Conservation (phyloP, 2,888 invertebrate species). For the Psylliodes chrysocephalus region DNA sequence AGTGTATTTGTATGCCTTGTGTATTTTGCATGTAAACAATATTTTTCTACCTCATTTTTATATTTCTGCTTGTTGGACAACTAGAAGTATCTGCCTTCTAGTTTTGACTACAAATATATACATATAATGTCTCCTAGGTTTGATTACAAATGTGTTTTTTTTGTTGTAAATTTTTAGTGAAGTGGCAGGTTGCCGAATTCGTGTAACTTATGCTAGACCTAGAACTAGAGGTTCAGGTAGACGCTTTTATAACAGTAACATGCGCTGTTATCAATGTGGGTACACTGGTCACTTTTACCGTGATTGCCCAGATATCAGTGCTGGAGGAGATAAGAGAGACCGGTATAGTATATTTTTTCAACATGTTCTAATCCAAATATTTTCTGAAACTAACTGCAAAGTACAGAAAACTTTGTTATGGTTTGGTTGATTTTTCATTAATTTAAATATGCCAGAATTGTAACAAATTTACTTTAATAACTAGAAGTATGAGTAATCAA, state of each 20-base stretch:
- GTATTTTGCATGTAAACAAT: no score
- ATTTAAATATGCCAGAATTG: no score
- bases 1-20: no score
- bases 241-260: slow-evolving; percentile 67
- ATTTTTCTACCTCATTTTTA: no score
- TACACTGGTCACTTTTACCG: slow-evolving; percentile 70
- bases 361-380: neutral
- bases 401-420: neutral
- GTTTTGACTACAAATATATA: no score
- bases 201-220: slow-evolving; percentile 68
- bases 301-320: slow-evolving; percentile 66
- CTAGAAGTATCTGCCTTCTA: no score
- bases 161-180: slow-evolving; percentile 58
- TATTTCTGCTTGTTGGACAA: no score
- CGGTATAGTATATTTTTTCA: slow-evolving; percentile 52
- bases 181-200: slow-evolving; percentile 66
- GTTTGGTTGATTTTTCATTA: neutral
- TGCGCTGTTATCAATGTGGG: slow-evolving; percentile 70
- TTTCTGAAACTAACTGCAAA: neutral
- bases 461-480: no score
- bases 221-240: slow-evolving; percentile 65
- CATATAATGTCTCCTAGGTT: no score
- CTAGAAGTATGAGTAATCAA: no score
- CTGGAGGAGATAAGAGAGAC: slow-evolving; percentile 55
- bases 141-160: no score